phyloP scores from a whole-genome alignment of 2,888 invertebrate genomes.

The Thalpophila matura region DNA sequence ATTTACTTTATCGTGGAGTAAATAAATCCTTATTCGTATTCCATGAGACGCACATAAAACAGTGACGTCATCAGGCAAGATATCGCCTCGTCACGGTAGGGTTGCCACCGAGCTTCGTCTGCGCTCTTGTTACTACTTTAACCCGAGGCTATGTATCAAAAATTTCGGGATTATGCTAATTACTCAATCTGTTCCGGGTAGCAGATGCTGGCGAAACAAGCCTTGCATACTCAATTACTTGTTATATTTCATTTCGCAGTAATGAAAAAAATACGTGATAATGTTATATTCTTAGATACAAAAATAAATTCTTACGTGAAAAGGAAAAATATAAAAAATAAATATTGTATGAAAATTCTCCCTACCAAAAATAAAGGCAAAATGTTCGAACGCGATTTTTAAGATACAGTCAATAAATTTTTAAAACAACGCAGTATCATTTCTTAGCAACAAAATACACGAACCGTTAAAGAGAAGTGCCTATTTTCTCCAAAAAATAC shows the following conservation, averaged over 20 bases:
- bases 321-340: background rate
- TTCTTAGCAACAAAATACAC: constrained; percentile 14
- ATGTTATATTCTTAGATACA: constrained; percentile 5
- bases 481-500: constrained; percentile 56
- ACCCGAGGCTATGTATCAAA: constrained; percentile 58
- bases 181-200: constrained; percentile 59
- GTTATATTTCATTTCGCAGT: constrained; percentile 31
- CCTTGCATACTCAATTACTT: constrained; percentile 53
- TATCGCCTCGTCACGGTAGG: constrained; percentile 58
- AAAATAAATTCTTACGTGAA: background rate
- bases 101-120: constrained; percentile 51
- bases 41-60: constrained; percentile 53
- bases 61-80: constrained; percentile 55
- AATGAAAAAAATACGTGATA: constrained; percentile 28
- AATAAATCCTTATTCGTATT: constrained; percentile 62
- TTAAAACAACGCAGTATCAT: constrained; percentile 6
- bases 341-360: constrained; percentile 3
- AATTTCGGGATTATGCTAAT: constrained; percentile 66
- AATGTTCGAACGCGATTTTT: background rate
- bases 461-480: constrained; percentile 47
- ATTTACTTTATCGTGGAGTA: constrained; percentile 51
- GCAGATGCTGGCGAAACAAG: constrained; percentile 54
- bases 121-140: constrained; percentile 42
- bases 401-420: background rate
- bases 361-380: background rate